A percentile compares a stretch with the other conserved stretches of the same genome.
phyloP scores from a whole-genome alignment of 1,140 invertebrate species.

The Epicauta chinensis region DNA sequence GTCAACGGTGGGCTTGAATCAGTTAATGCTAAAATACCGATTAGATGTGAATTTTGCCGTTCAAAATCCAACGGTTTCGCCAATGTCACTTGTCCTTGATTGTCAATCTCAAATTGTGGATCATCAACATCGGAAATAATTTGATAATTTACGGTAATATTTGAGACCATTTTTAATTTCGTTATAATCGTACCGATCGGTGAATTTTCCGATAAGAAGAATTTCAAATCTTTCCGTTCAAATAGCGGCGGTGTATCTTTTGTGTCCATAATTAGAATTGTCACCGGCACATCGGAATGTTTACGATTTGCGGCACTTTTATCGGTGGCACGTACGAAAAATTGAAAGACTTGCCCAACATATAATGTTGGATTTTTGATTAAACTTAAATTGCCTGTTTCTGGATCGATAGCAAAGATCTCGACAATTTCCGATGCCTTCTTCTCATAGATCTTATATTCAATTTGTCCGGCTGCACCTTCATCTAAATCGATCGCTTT shows the following conservation, averaged over 20 bases:
- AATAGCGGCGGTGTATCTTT: constrained; percentile 66
- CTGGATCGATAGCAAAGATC: constrained; percentile 56
- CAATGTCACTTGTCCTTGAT: constrained; percentile 64
- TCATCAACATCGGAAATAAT: constrained; percentile 59
- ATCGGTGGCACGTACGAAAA: constrained; percentile 83
- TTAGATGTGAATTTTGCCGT: constrained; percentile 59
- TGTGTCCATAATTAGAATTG: constrained; percentile 66
- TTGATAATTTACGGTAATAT: constrained; percentile 55
- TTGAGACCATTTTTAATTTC: constrained; percentile 53
- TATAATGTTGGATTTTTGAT: constrained; percentile 31
- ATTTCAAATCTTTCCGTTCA: constrained; percentile 62
- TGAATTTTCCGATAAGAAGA: constrained; percentile 75
- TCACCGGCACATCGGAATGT: constrained; percentile 73
- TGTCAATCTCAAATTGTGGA: constrained; percentile 68
- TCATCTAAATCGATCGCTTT: constrained; percentile 58
- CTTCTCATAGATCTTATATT: constrained; percentile 61
- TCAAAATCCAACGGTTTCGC: constrained; percentile 73
- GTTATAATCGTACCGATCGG: constrained; percentile 60
- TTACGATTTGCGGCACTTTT: constrained; percentile 58
- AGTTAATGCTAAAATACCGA: constrained; percentile 77
- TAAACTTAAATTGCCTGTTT: constrained; percentile 47
- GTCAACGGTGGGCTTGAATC: constrained; percentile 66
- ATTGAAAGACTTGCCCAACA: constrained; percentile 76
- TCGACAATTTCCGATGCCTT: constrained; percentile 51
- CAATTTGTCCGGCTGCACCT: constrained; percentile 53